phyloP scores from a whole-genome alignment of 2,888 invertebrate genomes.

The Zootermopsis nevadensis region DNA sequence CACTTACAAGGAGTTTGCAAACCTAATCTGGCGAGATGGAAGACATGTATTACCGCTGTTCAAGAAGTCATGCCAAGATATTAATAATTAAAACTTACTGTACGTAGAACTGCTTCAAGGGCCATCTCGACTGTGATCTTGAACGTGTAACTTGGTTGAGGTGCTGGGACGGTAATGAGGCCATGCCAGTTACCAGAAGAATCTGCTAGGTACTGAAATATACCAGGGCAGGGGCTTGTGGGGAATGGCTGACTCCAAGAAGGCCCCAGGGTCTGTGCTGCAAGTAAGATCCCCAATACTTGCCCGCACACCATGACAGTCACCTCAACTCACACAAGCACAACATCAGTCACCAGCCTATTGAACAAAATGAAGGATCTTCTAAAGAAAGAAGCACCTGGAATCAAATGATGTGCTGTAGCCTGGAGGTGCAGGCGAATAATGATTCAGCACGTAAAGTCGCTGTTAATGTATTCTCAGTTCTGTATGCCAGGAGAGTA shows the following conservation, averaged over 20 bases:
- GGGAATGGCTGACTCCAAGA: not conserved
- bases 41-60: too few species aligned
- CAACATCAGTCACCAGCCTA: not conserved
- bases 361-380: not conserved
- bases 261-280: not conserved
- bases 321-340: not conserved
- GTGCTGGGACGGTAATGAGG: not conserved
- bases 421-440: not conserved
- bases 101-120: not conserved
- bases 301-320: not conserved
- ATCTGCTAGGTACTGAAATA: not conserved
- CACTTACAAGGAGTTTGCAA: too few species aligned
- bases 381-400: too few species aligned
- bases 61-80: too few species aligned
- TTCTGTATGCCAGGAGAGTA: not conserved
- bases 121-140: not conserved
- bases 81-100: not conserved
- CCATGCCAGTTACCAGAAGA: not conserved
- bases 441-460: slow-evolving; percentile 10
- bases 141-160: not conserved
- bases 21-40: too few species aligned
- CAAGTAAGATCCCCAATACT: not conserved
- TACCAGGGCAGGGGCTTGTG: not conserved
- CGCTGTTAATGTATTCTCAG: not conserved
- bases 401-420: not conserved